These are phyloP conservation scores for Hemistola chrysoprasaria DNA, from an alignment of 2,888 invertebrate genomes.

Conservation along the genomic window DNA sequence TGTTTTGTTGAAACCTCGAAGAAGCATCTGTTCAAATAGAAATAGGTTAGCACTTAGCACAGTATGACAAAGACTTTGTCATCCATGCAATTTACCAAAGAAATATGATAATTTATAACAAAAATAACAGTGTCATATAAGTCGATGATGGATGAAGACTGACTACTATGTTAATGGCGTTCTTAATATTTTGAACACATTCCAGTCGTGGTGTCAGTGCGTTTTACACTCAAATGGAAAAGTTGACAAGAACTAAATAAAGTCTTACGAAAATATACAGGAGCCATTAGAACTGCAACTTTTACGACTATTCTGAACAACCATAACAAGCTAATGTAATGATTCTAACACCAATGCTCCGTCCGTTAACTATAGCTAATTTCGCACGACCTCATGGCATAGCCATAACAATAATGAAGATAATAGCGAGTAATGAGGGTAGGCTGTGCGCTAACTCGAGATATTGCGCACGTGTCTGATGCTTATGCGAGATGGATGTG, in stretches of 20 bases:
- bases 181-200: constrained; percentile 5
- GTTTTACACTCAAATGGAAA: no score
- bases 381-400: no score
- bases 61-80: constrained; percentile 9
- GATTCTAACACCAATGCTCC: no score
- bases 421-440: constrained; percentile 15
- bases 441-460: constrained; percentile 14
- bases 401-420: constrained; percentile 8
- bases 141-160: constrained; percentile 17
- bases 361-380: no score
- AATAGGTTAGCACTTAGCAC: constrained; percentile 1
- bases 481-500: constrained; percentile 1
- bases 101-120: constrained; percentile 1
- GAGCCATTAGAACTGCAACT: no score
- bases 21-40: constrained; percentile 17
- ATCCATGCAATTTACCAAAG: constrained; percentile 7
- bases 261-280: no score
- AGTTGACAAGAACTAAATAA: no score
- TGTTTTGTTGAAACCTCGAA: constrained; percentile 6
- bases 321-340: no score
- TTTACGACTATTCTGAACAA: no score
- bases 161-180: constrained; percentile 9
- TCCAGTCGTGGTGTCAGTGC: no score
- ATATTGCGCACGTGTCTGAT: constrained; percentile 5
- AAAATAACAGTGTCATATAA: constrained; percentile 9